Base-by-base conservation (phyloP, 2,797 vertebrate species). In the Trachurus trachurus region DNA sequence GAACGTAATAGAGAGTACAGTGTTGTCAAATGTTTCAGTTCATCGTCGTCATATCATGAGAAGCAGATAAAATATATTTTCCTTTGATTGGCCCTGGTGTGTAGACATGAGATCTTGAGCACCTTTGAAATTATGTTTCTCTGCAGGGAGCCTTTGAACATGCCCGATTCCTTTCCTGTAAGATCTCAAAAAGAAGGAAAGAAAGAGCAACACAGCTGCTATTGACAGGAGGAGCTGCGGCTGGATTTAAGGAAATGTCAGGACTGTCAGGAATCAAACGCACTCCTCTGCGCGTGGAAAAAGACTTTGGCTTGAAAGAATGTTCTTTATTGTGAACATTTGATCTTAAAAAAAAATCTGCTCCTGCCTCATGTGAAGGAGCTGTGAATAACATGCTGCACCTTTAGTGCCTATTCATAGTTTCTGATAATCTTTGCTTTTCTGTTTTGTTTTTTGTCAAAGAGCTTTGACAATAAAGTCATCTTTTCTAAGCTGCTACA, bases 161-260 rank as follows among this genome's bases (percentile, higher is more conserved):
- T 66, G 45, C 63, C 58, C 17, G 10, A 76, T 66, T 89, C 57
- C 34, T 83, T 82, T 2, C 66, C 71, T 67, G 68, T 79, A 73
- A 83, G 72, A 88, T 82, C 78, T 78, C 50, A 45, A 37, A 80
- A 64, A 77, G 61, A 45, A 64, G 82, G 74, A 45, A 62, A 83
- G 75, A 69, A 80, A 79, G 40, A 62, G 73, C 74, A 76, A 73
- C 76, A 44, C 54, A 73, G 80, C 76, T 69, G 78, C 66, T 86
- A 85, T 86, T 88, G 87, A 84, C 81, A 80, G 63, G 85, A 79
- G 71, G 47, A 45, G 76, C 78, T 74, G 52, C 31, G 34, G 74
- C 66, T 81, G 80, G 86, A 88, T 90, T 88, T 83, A 83, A 86
- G 82, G 71, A 81, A 75, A 84, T 89, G 83, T 89, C 83, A 92